Base-by-base conservation (phyloP, 1,140 invertebrate genomes). In the Drosophila nannoptera region DNA sequence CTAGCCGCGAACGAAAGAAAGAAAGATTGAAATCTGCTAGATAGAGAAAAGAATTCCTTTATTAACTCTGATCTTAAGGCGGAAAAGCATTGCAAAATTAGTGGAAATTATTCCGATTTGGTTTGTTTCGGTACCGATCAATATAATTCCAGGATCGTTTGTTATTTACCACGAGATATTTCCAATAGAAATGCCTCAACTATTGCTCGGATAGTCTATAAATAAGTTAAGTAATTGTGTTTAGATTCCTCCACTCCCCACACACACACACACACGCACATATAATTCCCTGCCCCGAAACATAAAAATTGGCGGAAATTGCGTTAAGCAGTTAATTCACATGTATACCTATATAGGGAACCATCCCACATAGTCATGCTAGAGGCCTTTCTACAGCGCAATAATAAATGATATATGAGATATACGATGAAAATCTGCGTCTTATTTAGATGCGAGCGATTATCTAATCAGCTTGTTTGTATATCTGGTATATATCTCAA, bases 301-400 rank as follows among this genome's bases (percentile, higher is more conserved):
- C 22, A 22, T 22, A 66, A 73, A 69, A 63, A 66, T 71, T 55
- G 64, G 55, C 54, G 64, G 14, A 43, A 69, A 71, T 71, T 71
- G 42, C 55, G 60, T 54, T 54, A 43, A 48, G 38, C 54, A 59
- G 49, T 48, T 50, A 35, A 43, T 55, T 69, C 22, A 22, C 22
- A 22, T 22, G 22, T 22, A 22, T 22, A 22, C 22, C 22, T 46
- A 42, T 54, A 40, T 61, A 32, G 62, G 68, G 46, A 16, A 54
- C 35, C 12, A 65, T 38, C 62, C 61, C 49, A 56, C 49, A 36
- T 65, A 69, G 60, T 65, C 38, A 65, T 64, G 61, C 61, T 69
- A 70, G 61, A 70, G 62, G 61, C 68, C 61, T 71, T 71, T 71
- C 67, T 71, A 66, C 54, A 66, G 60, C 35, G 69, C 62, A 67